Evolutionary conservation across 2,888 invertebrate species (phyloP).

Genomic region (Nemapogon koenigi): DNA sequence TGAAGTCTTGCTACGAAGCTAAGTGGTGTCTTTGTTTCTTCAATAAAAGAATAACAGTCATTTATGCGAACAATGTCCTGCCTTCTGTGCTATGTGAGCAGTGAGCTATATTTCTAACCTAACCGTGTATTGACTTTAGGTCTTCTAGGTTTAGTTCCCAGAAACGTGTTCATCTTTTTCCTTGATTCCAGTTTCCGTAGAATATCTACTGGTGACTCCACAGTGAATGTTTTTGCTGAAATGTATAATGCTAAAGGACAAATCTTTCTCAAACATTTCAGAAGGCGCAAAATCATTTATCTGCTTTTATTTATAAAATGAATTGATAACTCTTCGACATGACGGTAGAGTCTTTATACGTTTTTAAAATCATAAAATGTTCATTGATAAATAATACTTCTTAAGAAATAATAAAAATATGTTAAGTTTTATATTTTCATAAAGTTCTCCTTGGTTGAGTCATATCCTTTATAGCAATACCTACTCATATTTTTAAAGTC

Average conservation of each 20-base stretch:
- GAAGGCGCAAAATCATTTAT: too few relatives aligned
- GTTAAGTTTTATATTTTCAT: not conserved
- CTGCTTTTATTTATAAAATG: too few relatives aligned
- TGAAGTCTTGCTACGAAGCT: constrained; percentile 49
- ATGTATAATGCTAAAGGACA: too few relatives aligned
- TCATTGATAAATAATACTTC: too few relatives aligned
- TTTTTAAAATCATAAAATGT: too few relatives aligned
- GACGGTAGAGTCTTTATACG: too few relatives aligned
- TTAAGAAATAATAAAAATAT: not conserved
- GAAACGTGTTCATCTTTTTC: not conserved
- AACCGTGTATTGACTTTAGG: not conserved
- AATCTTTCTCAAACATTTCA: too few relatives aligned
- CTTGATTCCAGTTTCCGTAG: too few relatives aligned
- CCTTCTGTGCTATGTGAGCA: constrained; percentile 3
- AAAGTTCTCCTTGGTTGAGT: constrained; percentile 21
- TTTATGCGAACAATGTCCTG: constrained; percentile 45
- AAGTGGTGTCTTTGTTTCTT: constrained; percentile 54
- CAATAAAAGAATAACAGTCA: constrained; percentile 62
- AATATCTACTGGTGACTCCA: too few relatives aligned
- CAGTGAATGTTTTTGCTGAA: too few relatives aligned
- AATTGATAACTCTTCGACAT: too few relatives aligned
- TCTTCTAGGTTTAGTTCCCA: not conserved
- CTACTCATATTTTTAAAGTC: constrained; percentile 19
- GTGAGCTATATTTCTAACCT: not conserved
- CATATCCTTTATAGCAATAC: constrained; percentile 20